These are phyloP conservation scores for Emydoidea blandingii DNA, from an alignment of 2,797 vertebrate species.

Conservation along the genomic window DNA sequence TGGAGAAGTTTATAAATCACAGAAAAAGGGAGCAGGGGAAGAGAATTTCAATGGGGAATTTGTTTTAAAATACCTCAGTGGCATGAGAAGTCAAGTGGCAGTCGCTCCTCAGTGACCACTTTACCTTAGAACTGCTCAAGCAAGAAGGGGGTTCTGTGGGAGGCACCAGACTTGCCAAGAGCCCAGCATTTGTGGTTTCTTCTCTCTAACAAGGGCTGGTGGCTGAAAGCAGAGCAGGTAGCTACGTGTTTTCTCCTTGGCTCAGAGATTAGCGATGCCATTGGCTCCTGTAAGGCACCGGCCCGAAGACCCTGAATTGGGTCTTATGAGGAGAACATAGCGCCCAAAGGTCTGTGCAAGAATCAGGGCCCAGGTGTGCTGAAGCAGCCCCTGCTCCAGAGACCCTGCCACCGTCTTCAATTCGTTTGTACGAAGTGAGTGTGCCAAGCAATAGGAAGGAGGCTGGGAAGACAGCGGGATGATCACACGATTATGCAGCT, in stretches of 20 bases:
- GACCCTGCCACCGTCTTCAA: no score
- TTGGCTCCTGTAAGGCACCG: background rate
- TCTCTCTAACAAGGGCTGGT: background rate
- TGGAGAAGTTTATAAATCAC: no score
- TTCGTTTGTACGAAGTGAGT: no score
- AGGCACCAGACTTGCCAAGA: background rate
- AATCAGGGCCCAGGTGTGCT: background rate
- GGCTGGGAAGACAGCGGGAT: no score
- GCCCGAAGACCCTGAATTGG: no score
- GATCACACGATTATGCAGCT: no score
- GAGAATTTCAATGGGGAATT: no score
- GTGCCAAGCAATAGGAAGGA: background rate
- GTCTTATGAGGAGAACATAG: background rate
- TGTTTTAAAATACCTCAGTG: no score
- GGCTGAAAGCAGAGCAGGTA: background rate
- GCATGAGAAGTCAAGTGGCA: no score
- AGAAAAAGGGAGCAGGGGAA: no score
- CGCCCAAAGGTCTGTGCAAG: background rate
- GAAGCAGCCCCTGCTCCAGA: background rate
- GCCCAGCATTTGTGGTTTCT: background rate
- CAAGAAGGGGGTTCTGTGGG: background rate
- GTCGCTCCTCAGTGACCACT: background rate
- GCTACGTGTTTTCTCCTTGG: accelerated
- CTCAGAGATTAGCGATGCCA: background rate
- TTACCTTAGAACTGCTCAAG: background rate